Evolutionary conservation across 2,888 invertebrate genomes (phyloP).

Genomic region (Hydraecia micacea): DNA sequence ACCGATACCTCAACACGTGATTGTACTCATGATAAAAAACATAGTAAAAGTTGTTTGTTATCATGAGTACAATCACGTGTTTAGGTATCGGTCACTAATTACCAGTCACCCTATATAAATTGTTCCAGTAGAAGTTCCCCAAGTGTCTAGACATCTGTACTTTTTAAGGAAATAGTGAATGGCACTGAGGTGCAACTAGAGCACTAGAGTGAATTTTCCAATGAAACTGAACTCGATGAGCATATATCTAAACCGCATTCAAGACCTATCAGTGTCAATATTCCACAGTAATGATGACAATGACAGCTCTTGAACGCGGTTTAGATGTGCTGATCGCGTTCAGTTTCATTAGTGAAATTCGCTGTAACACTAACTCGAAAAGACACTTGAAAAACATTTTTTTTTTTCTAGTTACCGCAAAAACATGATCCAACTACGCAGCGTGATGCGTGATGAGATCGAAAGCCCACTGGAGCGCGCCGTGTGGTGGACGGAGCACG

Average conservation of each 20-base stretch:
- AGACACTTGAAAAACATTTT: neutral
- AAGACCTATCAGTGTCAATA: neutral
- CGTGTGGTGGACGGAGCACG: slow-evolving; percentile 71
- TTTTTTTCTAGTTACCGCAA: slow-evolving; percentile 44
- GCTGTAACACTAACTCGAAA: neutral
- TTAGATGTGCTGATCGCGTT: neutral
- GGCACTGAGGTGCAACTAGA: neutral
- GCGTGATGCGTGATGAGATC: slow-evolving; percentile 44
- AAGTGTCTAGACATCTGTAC: neutral
- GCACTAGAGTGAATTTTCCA: too few species aligned
- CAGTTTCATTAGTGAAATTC: neutral
- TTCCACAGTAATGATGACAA: too few species aligned
- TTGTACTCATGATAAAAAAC: too few species aligned
- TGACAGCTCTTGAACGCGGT: too few species aligned
- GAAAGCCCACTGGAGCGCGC: slow-evolving; percentile 69
- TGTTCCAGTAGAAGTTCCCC: neutral
- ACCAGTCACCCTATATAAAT: too few species aligned
- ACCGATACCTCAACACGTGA: too few species aligned
- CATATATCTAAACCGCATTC: neutral
- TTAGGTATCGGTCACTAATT: too few species aligned
- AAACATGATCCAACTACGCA: slow-evolving; percentile 44
- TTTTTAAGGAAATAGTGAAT: neutral
- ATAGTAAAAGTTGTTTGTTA: too few species aligned
- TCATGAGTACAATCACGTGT: too few species aligned
- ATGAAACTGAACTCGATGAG: too few species aligned